A percentile compares a stretch with the other conserved stretches of the same genome.
Evolutionary conservation across 2,888 invertebrate species (phyloP).

Genomic region (Plagiodera versicolora): DNA sequence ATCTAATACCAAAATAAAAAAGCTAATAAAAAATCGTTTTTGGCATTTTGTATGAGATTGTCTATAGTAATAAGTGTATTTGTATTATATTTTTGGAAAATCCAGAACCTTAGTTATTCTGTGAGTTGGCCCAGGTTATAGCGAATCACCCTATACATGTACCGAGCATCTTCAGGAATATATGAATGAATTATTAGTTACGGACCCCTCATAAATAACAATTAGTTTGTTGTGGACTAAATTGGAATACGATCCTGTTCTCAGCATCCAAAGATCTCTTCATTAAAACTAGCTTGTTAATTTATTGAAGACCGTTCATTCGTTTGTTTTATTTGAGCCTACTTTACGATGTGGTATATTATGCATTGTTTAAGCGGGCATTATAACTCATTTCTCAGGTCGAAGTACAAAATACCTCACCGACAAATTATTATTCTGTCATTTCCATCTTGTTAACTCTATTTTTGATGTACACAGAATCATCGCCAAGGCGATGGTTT

Average conservation of each 20-base stretch:
- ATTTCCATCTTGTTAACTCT: background rate
- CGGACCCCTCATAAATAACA: conserved; percentile 47
- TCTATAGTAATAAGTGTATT: no score
- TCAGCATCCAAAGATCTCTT: conserved; percentile 44
- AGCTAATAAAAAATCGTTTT: no score
- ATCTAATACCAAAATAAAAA: no score
- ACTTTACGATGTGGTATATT: conserved; percentile 16
- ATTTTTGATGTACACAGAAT: background rate
- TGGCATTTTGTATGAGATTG: no score
- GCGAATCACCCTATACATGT: conserved; percentile 20
- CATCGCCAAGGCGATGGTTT: no score
- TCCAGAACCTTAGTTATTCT: no score
- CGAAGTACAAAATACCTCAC: background rate
- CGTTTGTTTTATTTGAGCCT: conserved; percentile 23
- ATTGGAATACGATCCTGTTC: conserved; percentile 49
- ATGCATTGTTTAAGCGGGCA: conserved; percentile 10
- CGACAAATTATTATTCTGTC: conserved; percentile 1
- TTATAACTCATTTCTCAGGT: conserved; percentile 9
- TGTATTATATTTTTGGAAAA: no score
- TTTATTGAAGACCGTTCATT: conserved; percentile 41
- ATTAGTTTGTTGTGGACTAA: conserved; percentile 48
- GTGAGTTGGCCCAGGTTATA: no score
- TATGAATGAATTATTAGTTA: conserved; percentile 49
- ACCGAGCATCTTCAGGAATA: conserved; percentile 32
- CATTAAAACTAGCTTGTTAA: conserved; percentile 46